A percentile compares a stretch with the other conserved stretches of the same genome.
Conservation (phyloP, 1,140 invertebrate genomes). For the Coptotermes formosanus region DNA sequence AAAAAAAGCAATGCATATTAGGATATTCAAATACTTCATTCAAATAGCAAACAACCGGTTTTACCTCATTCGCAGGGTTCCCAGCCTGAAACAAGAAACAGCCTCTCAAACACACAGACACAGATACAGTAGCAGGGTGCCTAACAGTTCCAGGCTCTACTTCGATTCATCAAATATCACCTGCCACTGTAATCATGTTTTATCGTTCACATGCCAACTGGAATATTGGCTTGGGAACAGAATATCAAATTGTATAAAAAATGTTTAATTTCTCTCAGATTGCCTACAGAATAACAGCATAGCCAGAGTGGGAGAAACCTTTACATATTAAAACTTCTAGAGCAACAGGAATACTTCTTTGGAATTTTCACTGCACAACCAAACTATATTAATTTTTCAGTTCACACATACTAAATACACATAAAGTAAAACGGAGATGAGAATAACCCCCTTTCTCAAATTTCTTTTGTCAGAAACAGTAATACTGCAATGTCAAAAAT, state of each 20-base stretch:
- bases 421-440: not conserved
- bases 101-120: constrained; percentile 34
- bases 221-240: too few species aligned
- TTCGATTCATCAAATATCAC: not conserved
- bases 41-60: constrained; percentile 29
- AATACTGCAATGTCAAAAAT: too few species aligned
- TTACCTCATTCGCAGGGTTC: constrained; percentile 65
- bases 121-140: constrained; percentile 13
- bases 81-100: constrained; percentile 62
- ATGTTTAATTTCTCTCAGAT: too few species aligned
- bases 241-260: too few species aligned
- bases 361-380: too few species aligned
- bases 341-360: too few species aligned
- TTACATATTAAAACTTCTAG: too few species aligned
- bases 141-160: constrained; percentile 6
- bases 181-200: not conserved
- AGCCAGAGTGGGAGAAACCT: too few species aligned
- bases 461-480: not conserved
- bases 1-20: constrained; percentile 14
- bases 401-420: too few species aligned
- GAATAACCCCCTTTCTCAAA: not conserved
- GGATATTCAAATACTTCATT: constrained; percentile 13
- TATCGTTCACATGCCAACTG: too few species aligned
- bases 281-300: too few species aligned
- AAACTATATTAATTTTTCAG: too few species aligned